These are phyloP conservation scores for Allacma fusca DNA, from an alignment of 2,888 invertebrate species.

Conservation along the genomic window DNA sequence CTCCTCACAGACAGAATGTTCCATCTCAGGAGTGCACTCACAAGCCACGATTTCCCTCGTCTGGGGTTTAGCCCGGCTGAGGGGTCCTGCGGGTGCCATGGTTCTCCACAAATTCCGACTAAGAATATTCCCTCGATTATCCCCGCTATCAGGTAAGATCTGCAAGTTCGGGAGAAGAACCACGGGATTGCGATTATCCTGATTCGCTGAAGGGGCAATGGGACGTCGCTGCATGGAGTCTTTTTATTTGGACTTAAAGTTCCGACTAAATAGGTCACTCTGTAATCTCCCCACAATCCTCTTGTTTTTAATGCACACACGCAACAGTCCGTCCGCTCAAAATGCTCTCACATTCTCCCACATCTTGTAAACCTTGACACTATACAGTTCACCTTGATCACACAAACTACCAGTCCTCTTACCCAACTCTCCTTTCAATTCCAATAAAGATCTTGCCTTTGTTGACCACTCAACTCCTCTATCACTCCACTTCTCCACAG, in stretches of 20 bases:
- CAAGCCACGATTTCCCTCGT: constrained; percentile 27
- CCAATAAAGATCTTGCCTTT: too few relatives aligned
- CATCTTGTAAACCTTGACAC: too few relatives aligned
- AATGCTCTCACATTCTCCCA: too few relatives aligned
- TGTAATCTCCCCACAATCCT: too few relatives aligned
- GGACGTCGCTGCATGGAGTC: constrained; percentile 16
- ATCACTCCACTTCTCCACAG: too few relatives aligned
- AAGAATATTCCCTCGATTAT: constrained; percentile 1
- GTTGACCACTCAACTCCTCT: too few relatives aligned
- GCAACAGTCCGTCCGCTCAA: too few relatives aligned
- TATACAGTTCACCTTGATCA: too few relatives aligned
- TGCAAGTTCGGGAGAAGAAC: constrained; percentile 16
- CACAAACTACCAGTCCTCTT: too few relatives aligned
- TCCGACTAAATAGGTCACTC: too few relatives aligned
- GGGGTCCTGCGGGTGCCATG: not conserved
- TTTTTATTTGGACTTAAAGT: not conserved
- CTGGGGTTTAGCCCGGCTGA: not conserved
- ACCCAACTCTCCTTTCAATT: too few relatives aligned
- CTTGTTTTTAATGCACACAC: too few relatives aligned
- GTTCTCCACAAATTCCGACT: not conserved
- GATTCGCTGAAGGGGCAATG: not conserved
- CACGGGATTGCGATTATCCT: constrained; percentile 9
- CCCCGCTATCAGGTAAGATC: not conserved
- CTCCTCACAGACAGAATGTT: constrained; percentile 10
- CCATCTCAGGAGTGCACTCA: constrained; percentile 22